Evolutionary conservation across 2,888 invertebrate genomes (phyloP).

Genomic region (Priocnemis perturbator): DNA sequence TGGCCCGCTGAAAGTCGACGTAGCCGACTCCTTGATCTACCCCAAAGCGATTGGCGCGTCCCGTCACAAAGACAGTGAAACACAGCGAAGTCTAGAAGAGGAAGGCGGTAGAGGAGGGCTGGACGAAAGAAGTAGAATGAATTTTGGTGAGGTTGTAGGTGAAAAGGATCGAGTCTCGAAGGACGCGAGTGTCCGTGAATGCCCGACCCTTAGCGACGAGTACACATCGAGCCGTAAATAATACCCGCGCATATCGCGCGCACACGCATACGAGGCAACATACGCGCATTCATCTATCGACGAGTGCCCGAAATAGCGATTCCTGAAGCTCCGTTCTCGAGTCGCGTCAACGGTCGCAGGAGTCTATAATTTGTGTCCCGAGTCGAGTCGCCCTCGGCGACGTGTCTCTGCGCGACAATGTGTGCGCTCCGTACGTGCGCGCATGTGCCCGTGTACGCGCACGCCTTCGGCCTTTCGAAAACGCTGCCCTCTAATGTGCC

Average conservation of each 20-base stretch:
- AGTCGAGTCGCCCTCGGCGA: conserved; percentile 60
- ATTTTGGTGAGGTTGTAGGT: not conserved
- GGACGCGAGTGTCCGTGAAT: conserved; percentile 64
- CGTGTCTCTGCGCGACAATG: conserved; percentile 15
- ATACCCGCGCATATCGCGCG: too few relatives aligned
- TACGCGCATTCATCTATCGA: conserved; percentile 21
- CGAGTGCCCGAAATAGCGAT: conserved; percentile 53
- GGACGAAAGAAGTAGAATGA: not conserved
- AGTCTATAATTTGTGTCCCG: conserved; percentile 72
- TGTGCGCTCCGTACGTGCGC: conserved; percentile 31
- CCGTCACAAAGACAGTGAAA: conserved; percentile 49
- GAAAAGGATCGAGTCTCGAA: conserved; percentile 23
- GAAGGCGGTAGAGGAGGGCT: conserved; percentile 21
- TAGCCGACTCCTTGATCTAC: conserved; percentile 68
- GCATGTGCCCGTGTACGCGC: conserved; percentile 43
- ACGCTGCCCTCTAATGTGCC: conserved; percentile 66
- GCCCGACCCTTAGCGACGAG: conserved; percentile 26
- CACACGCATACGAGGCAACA: conserved; percentile 12
- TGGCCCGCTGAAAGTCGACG: conserved; percentile 52
- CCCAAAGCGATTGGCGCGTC: conserved; percentile 61
- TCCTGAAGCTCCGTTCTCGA: conserved; percentile 45
- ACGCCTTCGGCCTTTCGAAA: conserved; percentile 60
- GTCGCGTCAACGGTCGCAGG: conserved; percentile 70
- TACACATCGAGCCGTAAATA: not conserved
- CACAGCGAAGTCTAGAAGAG: conserved; percentile 9